These are phyloP conservation scores for Zeugodacus cucurbitae DNA, from an alignment of 1,140 invertebrate species.

Conservation along the genomic window DNA sequence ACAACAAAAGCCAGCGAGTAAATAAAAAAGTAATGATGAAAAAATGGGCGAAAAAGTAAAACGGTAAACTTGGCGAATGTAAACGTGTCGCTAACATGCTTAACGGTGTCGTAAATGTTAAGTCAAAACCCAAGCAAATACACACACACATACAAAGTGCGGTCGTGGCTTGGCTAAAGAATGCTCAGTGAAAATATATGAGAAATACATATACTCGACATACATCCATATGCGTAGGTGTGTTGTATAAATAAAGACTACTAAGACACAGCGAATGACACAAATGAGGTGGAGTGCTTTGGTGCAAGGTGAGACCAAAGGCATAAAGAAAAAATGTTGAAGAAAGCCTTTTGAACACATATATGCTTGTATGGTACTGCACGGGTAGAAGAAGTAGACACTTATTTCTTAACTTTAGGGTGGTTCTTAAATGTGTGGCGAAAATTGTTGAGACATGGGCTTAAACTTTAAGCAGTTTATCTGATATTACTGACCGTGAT, in stretches of 20 bases:
- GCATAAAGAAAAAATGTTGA: background rate
- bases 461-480: too few species aligned
- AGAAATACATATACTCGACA: background rate
- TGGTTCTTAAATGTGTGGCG: too few species aligned
- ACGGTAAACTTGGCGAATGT: background rate
- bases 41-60: background rate
- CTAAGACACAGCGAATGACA: background rate
- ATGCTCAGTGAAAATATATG: background rate
- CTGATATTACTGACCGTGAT: too few species aligned
- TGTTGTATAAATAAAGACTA: background rate
- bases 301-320: background rate
- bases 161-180: too few species aligned
- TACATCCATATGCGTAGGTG: too few species aligned
- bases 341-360: background rate
- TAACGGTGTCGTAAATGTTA: conserved; percentile 27
- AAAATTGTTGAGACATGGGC: too few species aligned
- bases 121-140: background rate
- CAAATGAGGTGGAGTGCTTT: background rate
- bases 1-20: background rate
- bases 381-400: too few species aligned
- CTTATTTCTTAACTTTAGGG: too few species aligned
- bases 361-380: background rate
- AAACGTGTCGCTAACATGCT: conserved; percentile 17
- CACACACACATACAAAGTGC: background rate
- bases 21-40: background rate